phyloP scores from a whole-genome alignment of 2,888 invertebrate genomes.

The Heliconius aoede region DNA sequence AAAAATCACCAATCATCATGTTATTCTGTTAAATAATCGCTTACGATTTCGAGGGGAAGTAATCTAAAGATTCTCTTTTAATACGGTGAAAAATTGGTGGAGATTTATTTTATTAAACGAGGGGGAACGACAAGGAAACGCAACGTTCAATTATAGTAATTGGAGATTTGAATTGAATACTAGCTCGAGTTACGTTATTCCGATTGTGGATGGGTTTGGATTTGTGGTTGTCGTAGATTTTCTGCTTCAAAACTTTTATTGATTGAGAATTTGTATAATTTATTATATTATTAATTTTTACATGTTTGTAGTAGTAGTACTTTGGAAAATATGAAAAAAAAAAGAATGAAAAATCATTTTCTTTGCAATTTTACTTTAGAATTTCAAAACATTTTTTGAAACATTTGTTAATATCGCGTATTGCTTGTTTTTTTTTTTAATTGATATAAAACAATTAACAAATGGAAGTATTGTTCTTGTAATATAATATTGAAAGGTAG shows the following conservation, averaged over 20 bases:
- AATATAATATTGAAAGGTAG: neutral
- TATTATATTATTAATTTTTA: neutral
- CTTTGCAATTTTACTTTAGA: too few relatives aligned
- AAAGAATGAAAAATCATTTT: too few relatives aligned
- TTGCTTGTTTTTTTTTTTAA: neutral
- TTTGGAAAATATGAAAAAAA: too few relatives aligned
- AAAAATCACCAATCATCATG: constrained; percentile 49
- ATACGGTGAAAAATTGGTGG: constrained; percentile 67
- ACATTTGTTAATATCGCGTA: neutral
- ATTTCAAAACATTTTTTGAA: neutral
- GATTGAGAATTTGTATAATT: neutral
- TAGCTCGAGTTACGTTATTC: constrained; percentile 18
- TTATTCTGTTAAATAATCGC: constrained; percentile 68
- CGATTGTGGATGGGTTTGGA: constrained; percentile 29
- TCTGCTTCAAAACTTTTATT: constrained; percentile 5
- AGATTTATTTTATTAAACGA: constrained; percentile 51
- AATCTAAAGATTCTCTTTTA: constrained; percentile 52
- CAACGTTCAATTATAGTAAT: constrained; percentile 60
- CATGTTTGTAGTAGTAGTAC: too few relatives aligned
- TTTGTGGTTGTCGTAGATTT: constrained; percentile 40
- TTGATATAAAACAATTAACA: neutral
- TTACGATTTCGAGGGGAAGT: constrained; percentile 35
- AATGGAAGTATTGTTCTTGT: neutral
- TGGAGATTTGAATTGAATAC: constrained; percentile 51
- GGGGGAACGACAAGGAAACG: constrained; percentile 45